Conservation (phyloP, 2,113 vertebrate species). For the Saccopteryx leptura region DNA sequence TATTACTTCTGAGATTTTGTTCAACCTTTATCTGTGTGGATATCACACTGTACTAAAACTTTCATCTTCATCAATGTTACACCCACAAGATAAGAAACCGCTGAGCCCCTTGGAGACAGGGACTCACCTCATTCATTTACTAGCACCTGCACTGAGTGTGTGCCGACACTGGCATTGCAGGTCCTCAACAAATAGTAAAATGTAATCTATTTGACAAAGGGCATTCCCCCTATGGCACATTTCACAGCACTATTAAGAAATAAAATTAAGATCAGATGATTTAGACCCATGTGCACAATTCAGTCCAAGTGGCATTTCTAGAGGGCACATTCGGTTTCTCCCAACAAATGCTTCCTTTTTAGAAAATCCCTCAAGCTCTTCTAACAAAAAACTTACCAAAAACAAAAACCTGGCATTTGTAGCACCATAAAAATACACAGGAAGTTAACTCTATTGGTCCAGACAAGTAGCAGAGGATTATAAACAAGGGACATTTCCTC, state of each 20-base stretch:
- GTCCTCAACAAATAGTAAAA: neutral
- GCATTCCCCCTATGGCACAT: neutral
- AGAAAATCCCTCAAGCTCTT: constrained; percentile 63
- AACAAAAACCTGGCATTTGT: neutral
- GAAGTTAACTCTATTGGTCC: constrained; percentile 23
- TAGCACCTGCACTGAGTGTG: neutral
- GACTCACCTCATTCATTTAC: neutral
- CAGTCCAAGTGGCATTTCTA: constrained; percentile 33
- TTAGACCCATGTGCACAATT: neutral
- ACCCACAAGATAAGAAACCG: neutral
- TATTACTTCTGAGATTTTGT: neutral
- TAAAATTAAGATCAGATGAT: neutral
- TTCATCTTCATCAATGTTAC: neutral
- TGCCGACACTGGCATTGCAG: neutral
- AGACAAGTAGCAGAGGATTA: constrained; percentile 73
- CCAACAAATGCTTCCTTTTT: neutral
- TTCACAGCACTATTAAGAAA: neutral
- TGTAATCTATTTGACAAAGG: neutral
- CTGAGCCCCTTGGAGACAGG: neutral
- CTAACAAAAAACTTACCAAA: neutral
- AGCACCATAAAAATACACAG: neutral
- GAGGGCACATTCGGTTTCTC: constrained; percentile 4
- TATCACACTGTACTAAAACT: neutral
- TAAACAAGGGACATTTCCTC: constrained; percentile 63
- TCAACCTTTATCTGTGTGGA: neutral